Conservation (phyloP, 2,797 vertebrate genomes). For the Thamnophis elegans region DNA sequence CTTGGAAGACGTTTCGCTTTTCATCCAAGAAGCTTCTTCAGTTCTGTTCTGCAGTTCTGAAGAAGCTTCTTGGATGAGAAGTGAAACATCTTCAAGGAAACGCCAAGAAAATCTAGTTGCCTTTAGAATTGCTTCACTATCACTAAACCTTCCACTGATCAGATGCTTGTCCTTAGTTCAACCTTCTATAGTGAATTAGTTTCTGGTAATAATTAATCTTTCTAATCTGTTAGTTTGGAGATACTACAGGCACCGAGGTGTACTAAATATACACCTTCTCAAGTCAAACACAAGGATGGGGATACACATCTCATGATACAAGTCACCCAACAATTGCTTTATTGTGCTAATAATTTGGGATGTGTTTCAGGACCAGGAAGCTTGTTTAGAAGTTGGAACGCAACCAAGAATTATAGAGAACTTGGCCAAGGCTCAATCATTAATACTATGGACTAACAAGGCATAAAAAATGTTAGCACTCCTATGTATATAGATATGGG, state of each 20-base stretch:
- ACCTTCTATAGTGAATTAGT: background rate
- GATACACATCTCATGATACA: background rate
- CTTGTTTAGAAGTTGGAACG: background rate
- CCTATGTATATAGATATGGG: background rate
- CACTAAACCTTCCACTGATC: background rate
- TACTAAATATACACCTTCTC: background rate
- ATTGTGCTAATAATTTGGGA: background rate
- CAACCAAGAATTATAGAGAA: background rate
- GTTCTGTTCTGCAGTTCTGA: too few species aligned
- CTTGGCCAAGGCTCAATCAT: background rate
- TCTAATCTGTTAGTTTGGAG: background rate
- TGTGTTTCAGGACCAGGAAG: background rate
- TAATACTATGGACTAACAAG: rapidly evolving
- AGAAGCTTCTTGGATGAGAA: too few species aligned
- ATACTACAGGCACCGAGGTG: background rate
- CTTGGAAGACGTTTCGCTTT: too few species aligned
- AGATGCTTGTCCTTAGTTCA: background rate
- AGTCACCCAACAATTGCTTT: background rate
- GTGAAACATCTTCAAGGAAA: too few species aligned
- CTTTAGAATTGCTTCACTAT: background rate
- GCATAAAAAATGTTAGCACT: background rate
- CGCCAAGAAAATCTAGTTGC: too few species aligned
- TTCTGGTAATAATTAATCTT: background rate
- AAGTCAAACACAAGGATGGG: background rate
- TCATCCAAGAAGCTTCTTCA: too few species aligned